Evolutionary conservation across 1,140 invertebrate species (phyloP).

Genomic region (Drosophila parabipectinata): DNA sequence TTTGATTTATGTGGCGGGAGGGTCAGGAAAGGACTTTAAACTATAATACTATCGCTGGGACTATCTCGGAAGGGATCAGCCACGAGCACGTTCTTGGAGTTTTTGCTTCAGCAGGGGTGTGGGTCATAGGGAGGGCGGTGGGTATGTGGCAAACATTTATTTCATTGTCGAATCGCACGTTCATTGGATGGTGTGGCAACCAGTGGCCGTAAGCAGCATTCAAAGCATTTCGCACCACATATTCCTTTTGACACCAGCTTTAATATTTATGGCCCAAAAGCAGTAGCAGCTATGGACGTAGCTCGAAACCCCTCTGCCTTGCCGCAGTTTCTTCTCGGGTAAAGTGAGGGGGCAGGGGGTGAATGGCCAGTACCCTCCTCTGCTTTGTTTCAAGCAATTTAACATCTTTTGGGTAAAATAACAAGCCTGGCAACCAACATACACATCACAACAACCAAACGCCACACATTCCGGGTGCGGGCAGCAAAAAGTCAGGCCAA

Average conservation of each 20-base stretch:
- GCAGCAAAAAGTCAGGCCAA: conserved; percentile 74
- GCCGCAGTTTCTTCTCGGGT: background rate
- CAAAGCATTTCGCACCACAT: conserved; percentile 64
- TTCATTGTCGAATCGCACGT: conserved; percentile 30
- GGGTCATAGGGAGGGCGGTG: too few relatives aligned
- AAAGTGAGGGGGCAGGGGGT: too few relatives aligned
- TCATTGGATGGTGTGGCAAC: conserved; percentile 12
- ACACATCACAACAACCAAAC: conserved; percentile 57
- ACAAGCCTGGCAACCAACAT: conserved; percentile 61
- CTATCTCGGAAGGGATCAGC: conserved; percentile 33
- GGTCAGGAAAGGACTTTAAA: background rate
- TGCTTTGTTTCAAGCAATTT: conserved; percentile 79
- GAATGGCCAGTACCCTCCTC: conserved; percentile 31
- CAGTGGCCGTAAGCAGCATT: conserved; percentile 27
- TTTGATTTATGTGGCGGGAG: conserved; percentile 39
- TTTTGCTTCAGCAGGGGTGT: background rate
- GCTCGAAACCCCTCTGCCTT: background rate
- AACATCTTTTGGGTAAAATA: conserved; percentile 82
- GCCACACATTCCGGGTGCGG: conserved; percentile 44
- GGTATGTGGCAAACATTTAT: conserved; percentile 24
- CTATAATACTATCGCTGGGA: conserved; percentile 4
- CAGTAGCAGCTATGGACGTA: conserved; percentile 5
- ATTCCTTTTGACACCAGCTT: conserved; percentile 58
- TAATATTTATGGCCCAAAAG: conserved; percentile 64
- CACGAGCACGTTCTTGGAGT: conserved; percentile 19